A percentile compares a stretch with the other conserved stretches of the same genome.
Conservation (phyloP, 2,113 vertebrate species). For the Mugil cephalus region DNA sequence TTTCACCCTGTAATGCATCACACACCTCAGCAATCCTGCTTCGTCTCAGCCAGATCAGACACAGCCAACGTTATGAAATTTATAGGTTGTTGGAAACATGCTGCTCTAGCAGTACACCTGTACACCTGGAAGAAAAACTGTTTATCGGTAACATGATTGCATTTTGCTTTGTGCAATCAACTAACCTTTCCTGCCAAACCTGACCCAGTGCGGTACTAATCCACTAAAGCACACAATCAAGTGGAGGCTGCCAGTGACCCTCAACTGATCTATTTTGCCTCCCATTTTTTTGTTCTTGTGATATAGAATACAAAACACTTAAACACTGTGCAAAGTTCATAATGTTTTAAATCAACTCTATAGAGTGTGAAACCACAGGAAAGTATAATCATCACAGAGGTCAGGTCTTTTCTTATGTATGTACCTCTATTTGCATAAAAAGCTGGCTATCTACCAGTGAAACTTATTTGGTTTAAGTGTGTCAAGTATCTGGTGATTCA, state of each 20-base stretch:
- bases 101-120: not conserved
- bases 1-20: not conserved
- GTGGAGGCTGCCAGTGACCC: not conserved
- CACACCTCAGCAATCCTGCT: not conserved
- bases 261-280: not conserved
- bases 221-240: constrained; percentile 4
- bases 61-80: not conserved
- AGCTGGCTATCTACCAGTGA: not conserved
- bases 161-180: constrained; percentile 8
- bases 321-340: not conserved
- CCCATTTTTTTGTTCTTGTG: not conserved
- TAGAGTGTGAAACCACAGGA: not conserved
- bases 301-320: not conserved
- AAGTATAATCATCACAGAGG: not conserved
- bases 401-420: not conserved
- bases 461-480: not conserved
- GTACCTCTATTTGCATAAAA: not conserved
- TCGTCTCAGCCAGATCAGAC: not conserved
- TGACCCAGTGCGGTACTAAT: not conserved
- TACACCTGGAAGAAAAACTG: not conserved
- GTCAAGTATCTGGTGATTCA: constrained; percentile 5
- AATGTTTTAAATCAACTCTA: not conserved
- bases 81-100: constrained; percentile 1
- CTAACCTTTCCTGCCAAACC: not conserved
- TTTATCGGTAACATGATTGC: not conserved